Percentiles rank a stretch among this genome's conserved stretches.
These are phyloP conservation scores for Epinephelus awoara DNA, from an alignment of 2,797 vertebrate genomes.

Conservation along the genomic window DNA sequence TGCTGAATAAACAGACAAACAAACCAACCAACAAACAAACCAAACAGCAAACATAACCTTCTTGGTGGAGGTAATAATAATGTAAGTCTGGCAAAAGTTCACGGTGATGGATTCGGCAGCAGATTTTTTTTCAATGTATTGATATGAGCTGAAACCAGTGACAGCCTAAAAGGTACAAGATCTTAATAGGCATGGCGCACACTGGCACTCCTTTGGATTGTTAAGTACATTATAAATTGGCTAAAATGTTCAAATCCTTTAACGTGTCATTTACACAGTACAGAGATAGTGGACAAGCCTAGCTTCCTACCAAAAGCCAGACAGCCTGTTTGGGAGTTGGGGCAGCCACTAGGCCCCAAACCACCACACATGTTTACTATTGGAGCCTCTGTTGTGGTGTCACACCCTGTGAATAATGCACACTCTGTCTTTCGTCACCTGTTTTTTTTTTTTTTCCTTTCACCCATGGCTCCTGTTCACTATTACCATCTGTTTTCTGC, in stretches of 20 bases:
- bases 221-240: slow-evolving; percentile 6
- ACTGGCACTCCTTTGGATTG: not conserved
- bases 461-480: slow-evolving; percentile 37
- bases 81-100: no score
- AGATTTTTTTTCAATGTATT: no score
- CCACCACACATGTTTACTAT: slow-evolving; percentile 77
- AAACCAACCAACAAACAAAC: no score
- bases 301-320: slow-evolving; percentile 20
- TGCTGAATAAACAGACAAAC: no score
- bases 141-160: no score
- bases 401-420: slow-evolving; percentile 64
- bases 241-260: slow-evolving; percentile 25
- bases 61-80: no score
- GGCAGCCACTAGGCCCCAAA: slow-evolving; percentile 42
- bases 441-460: slow-evolving; percentile 44
- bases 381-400: slow-evolving; percentile 75
- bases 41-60: no score
- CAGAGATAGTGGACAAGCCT: slow-evolving; percentile 6
- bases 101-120: no score
- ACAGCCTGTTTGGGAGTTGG: slow-evolving; percentile 32
- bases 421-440: slow-evolving; percentile 63
- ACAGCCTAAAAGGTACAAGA: no score
- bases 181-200: no score
- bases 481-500: slow-evolving; percentile 50
- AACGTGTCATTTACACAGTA: slow-evolving; percentile 18